These are phyloP conservation scores for Eurystomus glaucurus DNA, from an alignment of 2,797 vertebrate species.

Conservation along the genomic window DNA sequence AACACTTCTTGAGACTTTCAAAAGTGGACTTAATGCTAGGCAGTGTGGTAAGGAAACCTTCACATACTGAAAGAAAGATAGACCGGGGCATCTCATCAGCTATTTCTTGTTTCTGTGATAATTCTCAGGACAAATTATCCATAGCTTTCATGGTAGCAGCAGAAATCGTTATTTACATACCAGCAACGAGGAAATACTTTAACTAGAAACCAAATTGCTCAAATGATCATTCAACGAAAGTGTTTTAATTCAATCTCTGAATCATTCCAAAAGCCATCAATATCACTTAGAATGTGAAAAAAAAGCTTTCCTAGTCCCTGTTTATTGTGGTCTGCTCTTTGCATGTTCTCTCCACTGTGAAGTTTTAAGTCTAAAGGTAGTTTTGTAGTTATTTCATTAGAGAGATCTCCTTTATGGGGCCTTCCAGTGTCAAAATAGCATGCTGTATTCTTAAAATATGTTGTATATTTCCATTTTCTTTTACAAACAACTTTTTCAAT, in stretches of 20 bases:
- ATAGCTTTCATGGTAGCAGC: background rate
- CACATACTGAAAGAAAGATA: background rate
- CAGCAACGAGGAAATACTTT: constrained; percentile 1
- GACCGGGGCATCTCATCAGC: background rate
- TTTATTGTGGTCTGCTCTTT: background rate
- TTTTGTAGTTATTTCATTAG: background rate
- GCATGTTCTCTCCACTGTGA: background rate
- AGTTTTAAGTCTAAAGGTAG: background rate
- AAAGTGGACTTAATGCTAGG: background rate
- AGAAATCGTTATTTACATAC: constrained; percentile 2
- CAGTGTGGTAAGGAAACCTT: background rate
- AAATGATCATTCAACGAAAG: background rate
- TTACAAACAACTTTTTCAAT: background rate
- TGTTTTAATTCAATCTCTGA: constrained; percentile 13
- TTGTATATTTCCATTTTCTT: background rate
- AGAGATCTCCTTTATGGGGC: background rate
- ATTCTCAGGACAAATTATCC: background rate
- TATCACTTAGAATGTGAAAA: background rate
- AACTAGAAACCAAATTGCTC: constrained; percentile 16
- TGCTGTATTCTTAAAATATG: background rate
- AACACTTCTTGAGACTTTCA: background rate
- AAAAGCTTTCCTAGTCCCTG: background rate
- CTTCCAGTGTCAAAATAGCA: background rate
- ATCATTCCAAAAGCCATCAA: background rate
- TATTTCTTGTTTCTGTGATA: background rate